Base-by-base conservation (phyloP, 2,113 vertebrate species). In the Tragulus kanchil region DNA sequence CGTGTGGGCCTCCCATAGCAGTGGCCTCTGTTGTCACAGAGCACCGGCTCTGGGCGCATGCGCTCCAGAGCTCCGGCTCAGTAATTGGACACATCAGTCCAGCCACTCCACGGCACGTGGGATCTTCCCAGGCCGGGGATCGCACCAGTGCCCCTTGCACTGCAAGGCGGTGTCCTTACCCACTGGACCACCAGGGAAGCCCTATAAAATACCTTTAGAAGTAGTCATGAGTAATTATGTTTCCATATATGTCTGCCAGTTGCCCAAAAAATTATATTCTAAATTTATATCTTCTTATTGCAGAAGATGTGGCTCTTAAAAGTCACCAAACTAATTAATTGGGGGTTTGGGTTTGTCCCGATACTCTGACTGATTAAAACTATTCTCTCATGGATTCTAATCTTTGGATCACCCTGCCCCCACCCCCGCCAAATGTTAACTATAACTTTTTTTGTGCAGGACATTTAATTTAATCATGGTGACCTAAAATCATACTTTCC, bases 281-380 rank as follows among this genome's bases (percentile, higher is more conserved):
- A 98, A 98, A 97, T 98, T 98, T 95, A 84, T 94, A 26, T 97
- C 95, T 95, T 85, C 96, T 97, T 96, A 97, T 96, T 97, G 96
- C 81, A 97, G 88, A 93, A 97, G 92, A 97, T 95, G 73, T 97
- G 96, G 96, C 93, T 98, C 96, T 94, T 96, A 97, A 98, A 97
- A 95, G 96, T 93, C 96, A 96, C 64, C 89, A 78, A 97, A 97
- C 97, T 93, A 98, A 98, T 98, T 98, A 98, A 98, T 96, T 78
- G 95, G 52, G 90, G 90, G 84, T 92, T 98, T 94, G 83, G 92
- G 84, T 97, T 98, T 90, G 56, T 97, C 96, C 92, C 83, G 95
- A 91, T 93, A 82, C 94, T 97, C 93, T 97, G 97, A 97, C 95
- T 95, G 96, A 98, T 97, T 97, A 97, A 96, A 98, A 96, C 87